Evolutionary conservation across 2,888 invertebrate species (phyloP).

Genomic region (Petrolisthes cinctipes): DNA sequence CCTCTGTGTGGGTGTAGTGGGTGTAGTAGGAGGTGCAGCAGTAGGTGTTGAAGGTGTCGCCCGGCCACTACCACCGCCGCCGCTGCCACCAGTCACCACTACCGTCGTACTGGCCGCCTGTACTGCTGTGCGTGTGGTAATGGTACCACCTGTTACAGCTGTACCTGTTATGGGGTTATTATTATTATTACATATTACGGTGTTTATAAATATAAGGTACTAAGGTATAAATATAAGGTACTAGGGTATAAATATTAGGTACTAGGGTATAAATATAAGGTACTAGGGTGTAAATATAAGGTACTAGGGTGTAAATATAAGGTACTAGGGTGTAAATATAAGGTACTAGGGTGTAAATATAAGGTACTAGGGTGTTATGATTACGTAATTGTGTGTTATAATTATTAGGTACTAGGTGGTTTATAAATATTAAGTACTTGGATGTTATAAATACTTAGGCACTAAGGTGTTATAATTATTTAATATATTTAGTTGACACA

Average conservation of each 20-base stretch:
- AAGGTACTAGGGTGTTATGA: background rate
- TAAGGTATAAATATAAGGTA: too few relatives aligned
- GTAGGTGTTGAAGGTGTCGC: conserved; percentile 39
- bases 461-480: too few relatives aligned
- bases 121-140: conserved; percentile 32
- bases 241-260: background rate
- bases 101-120: conserved; percentile 14
- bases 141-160: conserved; percentile 48
- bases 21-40: conserved; percentile 26
- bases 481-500: too few relatives aligned
- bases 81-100: too few relatives aligned
- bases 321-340: background rate
- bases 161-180: conserved; percentile 27
- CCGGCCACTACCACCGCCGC: conserved; percentile 3
- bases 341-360: too few relatives aligned
- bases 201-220: background rate
- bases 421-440: background rate
- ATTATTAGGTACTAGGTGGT: too few relatives aligned
- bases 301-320: too few relatives aligned
- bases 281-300: background rate
- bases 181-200: background rate
- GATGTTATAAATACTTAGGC: too few relatives aligned
- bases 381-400: too few relatives aligned
- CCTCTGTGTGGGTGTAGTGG: conserved; percentile 63
- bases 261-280: background rate